Conservation (phyloP, 2,888 invertebrate species). For the Bugula neritina region DNA sequence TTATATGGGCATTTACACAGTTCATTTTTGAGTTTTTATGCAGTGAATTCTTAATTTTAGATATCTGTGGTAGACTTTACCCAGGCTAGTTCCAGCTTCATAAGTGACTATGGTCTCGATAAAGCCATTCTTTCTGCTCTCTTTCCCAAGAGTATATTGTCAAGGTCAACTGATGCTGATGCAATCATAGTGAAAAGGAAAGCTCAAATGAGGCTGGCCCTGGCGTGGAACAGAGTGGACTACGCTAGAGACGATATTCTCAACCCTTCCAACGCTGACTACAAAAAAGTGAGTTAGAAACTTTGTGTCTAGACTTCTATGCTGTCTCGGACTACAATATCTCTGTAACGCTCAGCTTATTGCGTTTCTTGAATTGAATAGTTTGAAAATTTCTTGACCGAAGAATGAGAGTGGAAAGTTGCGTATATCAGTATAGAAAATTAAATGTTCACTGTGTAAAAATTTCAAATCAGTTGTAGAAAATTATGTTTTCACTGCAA, state of each 20-base stretch:
- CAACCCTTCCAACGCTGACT: conserved; percentile 30
- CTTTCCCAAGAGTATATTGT: neutral
- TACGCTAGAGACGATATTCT: conserved; percentile 51
- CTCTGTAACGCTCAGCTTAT: no score
- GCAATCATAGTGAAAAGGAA: conserved; percentile 28
- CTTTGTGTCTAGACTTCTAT: no score
- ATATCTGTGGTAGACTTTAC: conserved; percentile 17
- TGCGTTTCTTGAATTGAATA: no score
- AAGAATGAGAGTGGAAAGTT: no score
- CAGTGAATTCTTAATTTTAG: neutral
- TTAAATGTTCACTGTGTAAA: no score
- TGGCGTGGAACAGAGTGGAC: conserved; percentile 53
- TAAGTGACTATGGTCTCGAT: neutral
- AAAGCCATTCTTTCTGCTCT: conserved; percentile 8
- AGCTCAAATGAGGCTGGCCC: conserved; percentile 49
- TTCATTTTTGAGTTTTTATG: no score
- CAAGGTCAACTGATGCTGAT: neutral
- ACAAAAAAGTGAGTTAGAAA: neutral
- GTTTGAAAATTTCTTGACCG: no score
- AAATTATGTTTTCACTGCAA: no score
- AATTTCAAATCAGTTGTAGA: no score
- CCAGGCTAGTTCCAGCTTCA: neutral
- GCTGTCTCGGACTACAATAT: no score
- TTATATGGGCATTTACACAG: no score
- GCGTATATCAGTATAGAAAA: no score